Evolutionary conservation across 30 jellyfish, hydroid and myxozoan species (phyloP).

Genomic region (Clytia hemisphaerica): DNA sequence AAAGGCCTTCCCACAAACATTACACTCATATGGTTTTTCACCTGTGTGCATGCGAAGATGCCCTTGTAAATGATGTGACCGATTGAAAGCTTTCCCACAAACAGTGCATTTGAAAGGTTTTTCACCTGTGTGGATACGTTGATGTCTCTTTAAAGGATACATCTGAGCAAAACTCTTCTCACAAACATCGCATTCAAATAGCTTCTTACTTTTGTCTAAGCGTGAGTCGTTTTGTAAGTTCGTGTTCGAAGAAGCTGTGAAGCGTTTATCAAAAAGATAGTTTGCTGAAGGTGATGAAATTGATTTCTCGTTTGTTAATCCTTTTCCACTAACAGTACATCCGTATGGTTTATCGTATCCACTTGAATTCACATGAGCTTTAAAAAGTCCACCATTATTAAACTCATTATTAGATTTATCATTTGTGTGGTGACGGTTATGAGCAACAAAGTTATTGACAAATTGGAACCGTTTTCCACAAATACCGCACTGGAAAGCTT

Average conservation of each 20-base stretch:
- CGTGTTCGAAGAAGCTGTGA: too few species aligned
- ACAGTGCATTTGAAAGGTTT: slow-evolving; percentile 24
- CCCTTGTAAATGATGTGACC: slow-evolving; percentile 31
- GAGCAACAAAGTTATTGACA: too few species aligned
- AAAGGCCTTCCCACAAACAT: slow-evolving; percentile 62
- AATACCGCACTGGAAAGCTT: too few species aligned
- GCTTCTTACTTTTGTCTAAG: too few species aligned
- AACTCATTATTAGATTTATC: too few species aligned
- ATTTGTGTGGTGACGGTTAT: too few species aligned
- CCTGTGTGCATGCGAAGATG: slow-evolving; percentile 32
- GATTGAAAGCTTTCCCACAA: slow-evolving; percentile 27
- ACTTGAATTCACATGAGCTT: too few species aligned
- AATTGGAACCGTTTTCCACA: too few species aligned
- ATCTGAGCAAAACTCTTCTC: slow-evolving; percentile 42
- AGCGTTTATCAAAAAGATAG: slow-evolving; percentile 18
- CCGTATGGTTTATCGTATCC: too few species aligned
- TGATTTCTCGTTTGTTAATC: slow-evolving; percentile 23
- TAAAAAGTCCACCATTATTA: too few species aligned
- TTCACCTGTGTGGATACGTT: too few species aligned
- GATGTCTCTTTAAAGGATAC: slow-evolving; percentile 31
- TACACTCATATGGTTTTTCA: slow-evolving; percentile 46
- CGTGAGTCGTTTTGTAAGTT: too few species aligned
- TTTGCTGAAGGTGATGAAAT: slow-evolving; percentile 31
- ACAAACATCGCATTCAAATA: slow-evolving; percentile 43
- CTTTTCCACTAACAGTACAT: slow-evolving; percentile 37